Evolutionary conservation across 2,797 vertebrate genomes (phyloP), one percentile per base, ranked within the genome.

Genomic region (Cuculus canorus): DNA sequence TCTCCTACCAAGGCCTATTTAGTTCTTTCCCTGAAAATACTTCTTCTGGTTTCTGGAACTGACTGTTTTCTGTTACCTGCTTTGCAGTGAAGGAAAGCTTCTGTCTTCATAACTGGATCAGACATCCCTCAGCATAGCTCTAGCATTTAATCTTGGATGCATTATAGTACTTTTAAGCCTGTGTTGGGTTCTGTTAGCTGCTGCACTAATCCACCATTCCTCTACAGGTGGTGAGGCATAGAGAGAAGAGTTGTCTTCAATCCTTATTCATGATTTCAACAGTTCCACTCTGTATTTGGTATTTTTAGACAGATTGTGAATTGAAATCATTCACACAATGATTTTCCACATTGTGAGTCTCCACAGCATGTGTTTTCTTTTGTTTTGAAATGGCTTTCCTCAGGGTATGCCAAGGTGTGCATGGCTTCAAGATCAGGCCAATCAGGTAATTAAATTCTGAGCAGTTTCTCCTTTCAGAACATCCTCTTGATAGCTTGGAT

Each of bases 311-410:
- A 64, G 35, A 35, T 71, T 77, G 16, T n/a, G n/a, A n/a, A n/a
- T n/a, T n/a, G n/a, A n/a, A n/a, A n/a, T n/a, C n/a, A n/a, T n/a
- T n/a, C n/a, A n/a, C n/a, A n/a, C n/a, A n/a, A n/a, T n/a, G n/a
- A n/a, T n/a, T n/a, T n/a, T n/a, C n/a, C n/a, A n/a, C n/a, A 35
- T 71, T 77, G 16, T 54, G 66, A 66, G 17, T 41, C 68, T 78
- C 52, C 3, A 2, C 1, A 0, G 5, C 48, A n/a, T 10, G 5
- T 25, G 2, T 3, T 52, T 73, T 47, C 14, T 6, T 16, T 77
- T 37, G 12, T 7, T 85, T 85, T 56, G 63, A 83, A 91, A 71
- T 18, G 10, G 2, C 43, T 95, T 65, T 75, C 33, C 35, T 90
- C 37, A 9, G 19, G 13, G 76, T 39, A 24, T 63, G 50, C 12